Evolutionary conservation across 64 coral and sea anemone genomes (phyloP), one percentile per base, ranked within the genome.

Genomic region (Montipora cactus): DNA sequence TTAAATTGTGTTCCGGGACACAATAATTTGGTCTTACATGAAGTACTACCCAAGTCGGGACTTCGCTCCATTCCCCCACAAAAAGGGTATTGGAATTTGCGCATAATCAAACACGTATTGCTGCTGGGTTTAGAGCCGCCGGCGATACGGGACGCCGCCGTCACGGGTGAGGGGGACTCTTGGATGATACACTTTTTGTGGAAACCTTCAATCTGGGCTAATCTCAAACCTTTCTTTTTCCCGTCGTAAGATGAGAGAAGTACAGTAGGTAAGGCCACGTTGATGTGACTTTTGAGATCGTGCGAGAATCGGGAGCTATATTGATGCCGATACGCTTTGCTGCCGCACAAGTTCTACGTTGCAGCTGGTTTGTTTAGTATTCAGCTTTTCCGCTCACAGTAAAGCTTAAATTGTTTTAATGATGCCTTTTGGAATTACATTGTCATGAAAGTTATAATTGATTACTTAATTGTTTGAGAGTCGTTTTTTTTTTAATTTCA

Each of bases 341-440:
- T 78, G 62, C 7, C 58, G 44, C 46, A 49, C 61, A 20, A 49
- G 48, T 70, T 48, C 13, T 64, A 46, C 18, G 44, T 22, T 66
- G 62, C 82, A 85, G 82, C 82, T 85, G 82, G 46, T 85, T 85
- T 85, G 47, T 49, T 85, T 70, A 18, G 12, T 12, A 71, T 70
- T 85, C 58, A 59, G 58, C 44, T n/a, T 67, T 8, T 47, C 16
- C 16, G 16, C 16, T 58, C 52, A 15, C 0, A 22, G 0, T 70
- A 47, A 23, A 25, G 82, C 5, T 19, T 11, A 81, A 81, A 61
- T 81, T 67, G 28, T 64, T 9, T 20, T 44, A 19, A 67, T 47
- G 37, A 15, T 16, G 66, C 28, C 16, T 19, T 11, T 67, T 44
- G 37, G 59, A 64, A 66, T 47, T 67, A 16, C 44, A 18, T 47